Evolutionary conservation across 2,797 vertebrate species (phyloP).

Genomic region (Spea hammondii): DNA sequence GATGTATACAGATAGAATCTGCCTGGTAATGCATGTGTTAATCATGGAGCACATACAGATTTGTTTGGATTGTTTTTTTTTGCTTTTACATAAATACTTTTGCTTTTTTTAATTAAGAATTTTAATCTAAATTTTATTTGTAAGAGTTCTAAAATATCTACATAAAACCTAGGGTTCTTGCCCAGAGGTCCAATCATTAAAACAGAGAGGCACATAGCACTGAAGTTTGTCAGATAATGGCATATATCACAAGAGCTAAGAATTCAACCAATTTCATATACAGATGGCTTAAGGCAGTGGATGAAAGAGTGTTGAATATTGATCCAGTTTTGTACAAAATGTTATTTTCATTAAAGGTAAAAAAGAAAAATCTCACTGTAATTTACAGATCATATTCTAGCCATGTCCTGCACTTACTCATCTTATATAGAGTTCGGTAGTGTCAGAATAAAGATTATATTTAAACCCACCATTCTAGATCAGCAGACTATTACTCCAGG

Average conservation of each 20-base stretch:
- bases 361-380: not conserved
- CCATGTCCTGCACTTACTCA: not conserved
- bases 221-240: constrained; percentile 23
- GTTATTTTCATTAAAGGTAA: constrained; percentile 24
- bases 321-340: constrained; percentile 37
- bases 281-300: constrained; percentile 27
- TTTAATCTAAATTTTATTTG: too few species aligned
- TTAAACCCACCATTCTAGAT: not conserved
- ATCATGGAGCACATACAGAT: not conserved
- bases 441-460: not conserved
- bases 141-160: not conserved
- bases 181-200: constrained; percentile 7
- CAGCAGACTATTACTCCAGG: not conserved
- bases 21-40: constrained; percentile 8
- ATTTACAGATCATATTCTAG: not conserved
- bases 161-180: not conserved
- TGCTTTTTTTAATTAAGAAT: too few species aligned
- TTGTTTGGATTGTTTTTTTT: too few species aligned
- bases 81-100: too few species aligned
- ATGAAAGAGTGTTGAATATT: constrained; percentile 38
- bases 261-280: constrained; percentile 18
- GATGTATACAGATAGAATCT: not conserved
- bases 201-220: not conserved
- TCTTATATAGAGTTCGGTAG: not conserved
- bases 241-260: not conserved